These are phyloP conservation scores for Notocelia uddmanniana DNA, from an alignment of 2,888 invertebrate genomes.

Conservation along the genomic window DNA sequence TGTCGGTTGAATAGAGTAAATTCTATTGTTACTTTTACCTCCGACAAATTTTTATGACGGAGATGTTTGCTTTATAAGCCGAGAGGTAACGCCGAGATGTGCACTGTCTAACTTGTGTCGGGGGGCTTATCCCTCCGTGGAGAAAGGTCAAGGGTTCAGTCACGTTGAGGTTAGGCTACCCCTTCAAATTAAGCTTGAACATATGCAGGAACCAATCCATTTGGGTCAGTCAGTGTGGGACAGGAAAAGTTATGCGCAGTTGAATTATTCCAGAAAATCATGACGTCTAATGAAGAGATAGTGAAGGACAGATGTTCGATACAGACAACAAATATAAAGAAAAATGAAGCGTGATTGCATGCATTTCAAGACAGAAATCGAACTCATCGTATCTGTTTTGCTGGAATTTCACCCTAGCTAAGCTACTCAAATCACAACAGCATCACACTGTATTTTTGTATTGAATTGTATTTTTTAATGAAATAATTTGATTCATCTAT, in stretches of 20 bases:
- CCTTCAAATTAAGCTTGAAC: background rate
- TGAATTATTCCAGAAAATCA: too few species aligned
- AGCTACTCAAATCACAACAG: too few species aligned
- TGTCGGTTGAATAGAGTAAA: background rate
- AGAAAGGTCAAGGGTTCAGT: conserved; percentile 8
- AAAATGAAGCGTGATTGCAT: too few species aligned
- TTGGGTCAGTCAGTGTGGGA: background rate
- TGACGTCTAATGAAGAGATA: too few species aligned
- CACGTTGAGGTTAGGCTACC: conserved; percentile 1
- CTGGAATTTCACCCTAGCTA: too few species aligned
- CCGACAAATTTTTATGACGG: background rate
- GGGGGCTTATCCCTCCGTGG: background rate
- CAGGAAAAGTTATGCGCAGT: background rate
- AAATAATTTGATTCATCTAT: too few species aligned
- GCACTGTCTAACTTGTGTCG: background rate
- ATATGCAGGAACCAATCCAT: background rate
- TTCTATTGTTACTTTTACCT: background rate
- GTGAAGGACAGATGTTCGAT: too few species aligned
- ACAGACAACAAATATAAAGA: too few species aligned
- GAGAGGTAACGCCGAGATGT: background rate
- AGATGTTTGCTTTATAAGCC: background rate
- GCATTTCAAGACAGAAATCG: too few species aligned
- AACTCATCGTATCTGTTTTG: too few species aligned
- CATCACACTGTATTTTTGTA: too few species aligned
- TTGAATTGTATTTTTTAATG: too few species aligned